These are phyloP conservation scores for Apostichopus japonicus DNA, from an alignment of 35 echinoderm and acorn worm species.

Conservation along the genomic window DNA sequence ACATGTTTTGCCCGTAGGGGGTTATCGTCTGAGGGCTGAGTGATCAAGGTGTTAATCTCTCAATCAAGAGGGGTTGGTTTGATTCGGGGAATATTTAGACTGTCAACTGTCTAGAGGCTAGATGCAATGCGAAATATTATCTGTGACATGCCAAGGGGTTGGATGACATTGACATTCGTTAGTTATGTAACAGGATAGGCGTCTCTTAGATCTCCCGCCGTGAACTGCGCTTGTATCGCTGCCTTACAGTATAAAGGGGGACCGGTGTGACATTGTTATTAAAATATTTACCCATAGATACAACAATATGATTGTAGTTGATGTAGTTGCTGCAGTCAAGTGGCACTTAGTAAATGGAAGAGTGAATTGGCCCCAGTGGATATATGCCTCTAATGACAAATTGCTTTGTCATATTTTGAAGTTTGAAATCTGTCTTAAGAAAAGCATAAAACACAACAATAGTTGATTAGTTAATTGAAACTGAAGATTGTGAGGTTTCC, in stretches of 20 bases:
- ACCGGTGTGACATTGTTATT: not conserved
- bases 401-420: no score
- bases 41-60: constrained; percentile 58
- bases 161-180: constrained; percentile 8
- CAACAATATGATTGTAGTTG: not conserved
- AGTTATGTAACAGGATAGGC: not conserved
- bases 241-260: not conserved
- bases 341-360: no score
- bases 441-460: no score
- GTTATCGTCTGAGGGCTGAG: not conserved
- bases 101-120: constrained; percentile 41
- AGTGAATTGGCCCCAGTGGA: no score
- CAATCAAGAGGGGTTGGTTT: constrained; percentile 20
- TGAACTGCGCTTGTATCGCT: constrained; percentile 5
- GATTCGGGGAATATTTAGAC: constrained; percentile 22
- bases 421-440: no score
- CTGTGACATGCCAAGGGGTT: constrained; percentile 2
- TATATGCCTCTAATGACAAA: no score
- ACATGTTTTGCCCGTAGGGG: constrained; percentile 6
- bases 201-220: not conserved
- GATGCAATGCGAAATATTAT: not conserved
- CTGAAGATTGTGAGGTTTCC: no score
- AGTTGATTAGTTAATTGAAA: no score
- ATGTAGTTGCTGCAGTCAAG: not conserved
- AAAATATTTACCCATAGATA: no score